These are phyloP conservation scores for Euwallacea similis DNA, from an alignment of 1,140 invertebrate genomes.

Conservation along the genomic window DNA sequence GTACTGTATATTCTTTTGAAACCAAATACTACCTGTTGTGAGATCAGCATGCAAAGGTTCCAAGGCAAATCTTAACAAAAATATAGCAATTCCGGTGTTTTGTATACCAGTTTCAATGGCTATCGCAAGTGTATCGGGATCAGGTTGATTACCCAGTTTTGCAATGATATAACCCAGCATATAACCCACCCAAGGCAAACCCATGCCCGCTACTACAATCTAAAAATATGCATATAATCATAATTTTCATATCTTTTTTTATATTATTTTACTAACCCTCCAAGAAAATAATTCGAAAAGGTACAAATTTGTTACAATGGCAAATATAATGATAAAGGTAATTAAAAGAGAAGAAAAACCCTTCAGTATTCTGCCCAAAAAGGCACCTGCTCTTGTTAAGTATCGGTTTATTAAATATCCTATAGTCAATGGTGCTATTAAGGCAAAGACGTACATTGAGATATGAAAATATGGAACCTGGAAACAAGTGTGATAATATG, in stretches of 20 bases:
- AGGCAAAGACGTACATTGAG: constrained; percentile 69
- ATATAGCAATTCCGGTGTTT: constrained; percentile 91
- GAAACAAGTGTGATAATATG: neutral
- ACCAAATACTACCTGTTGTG: constrained; percentile 65
- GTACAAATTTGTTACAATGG: constrained; percentile 86
- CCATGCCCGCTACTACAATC: constrained; percentile 80
- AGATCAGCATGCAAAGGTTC: constrained; percentile 75
- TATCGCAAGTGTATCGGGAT: constrained; percentile 78
- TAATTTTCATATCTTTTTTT: neutral
- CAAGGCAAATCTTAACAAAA: constrained; percentile 72
- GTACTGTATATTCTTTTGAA: neutral
- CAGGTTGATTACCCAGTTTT: constrained; percentile 61
- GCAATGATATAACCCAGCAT: constrained; percentile 67
- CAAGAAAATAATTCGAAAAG: constrained; percentile 88
- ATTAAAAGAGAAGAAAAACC: constrained; percentile 82
- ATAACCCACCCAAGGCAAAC: constrained; percentile 88
- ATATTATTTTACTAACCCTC: constrained; percentile 63
- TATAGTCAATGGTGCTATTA: constrained; percentile 80
- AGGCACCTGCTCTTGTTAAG: constrained; percentile 64
- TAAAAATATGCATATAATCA: constrained; percentile 46
- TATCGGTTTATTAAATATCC: constrained; percentile 76
- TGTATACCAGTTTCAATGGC: constrained; percentile 92
- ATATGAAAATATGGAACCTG: constrained; percentile 82
- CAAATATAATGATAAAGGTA: constrained; percentile 88
- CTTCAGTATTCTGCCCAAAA: constrained; percentile 79